Percentiles rank a stretch among this genome's conserved stretches.
Conservation (phyloP, 2,797 vertebrate species). For the Melanotaenia maccullochi region DNA sequence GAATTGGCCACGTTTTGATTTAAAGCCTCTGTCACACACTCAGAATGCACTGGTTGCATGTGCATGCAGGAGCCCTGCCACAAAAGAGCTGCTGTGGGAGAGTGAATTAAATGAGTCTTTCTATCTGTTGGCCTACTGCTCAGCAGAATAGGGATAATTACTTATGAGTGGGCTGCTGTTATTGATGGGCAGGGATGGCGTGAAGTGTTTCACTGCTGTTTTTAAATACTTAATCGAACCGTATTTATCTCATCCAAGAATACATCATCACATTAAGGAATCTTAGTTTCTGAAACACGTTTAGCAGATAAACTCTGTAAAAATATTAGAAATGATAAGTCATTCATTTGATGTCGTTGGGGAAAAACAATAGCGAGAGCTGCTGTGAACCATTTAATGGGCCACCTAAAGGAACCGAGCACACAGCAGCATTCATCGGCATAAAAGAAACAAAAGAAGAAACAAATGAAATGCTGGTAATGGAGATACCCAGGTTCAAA, state of each 20-base stretch:
- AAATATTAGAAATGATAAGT: constrained; percentile 18
- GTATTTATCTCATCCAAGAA: constrained; percentile 25
- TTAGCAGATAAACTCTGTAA: constrained; percentile 16
- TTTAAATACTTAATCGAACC: constrained; percentile 40
- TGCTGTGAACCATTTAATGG: constrained; percentile 31
- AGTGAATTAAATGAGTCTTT: constrained; percentile 53
- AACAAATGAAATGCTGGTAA: constrained; percentile 28
- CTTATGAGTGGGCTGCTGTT: constrained; percentile 48
- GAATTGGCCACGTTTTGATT: constrained; percentile 65
- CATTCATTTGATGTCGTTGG: constrained; percentile 45
- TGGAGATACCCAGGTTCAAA: constrained; percentile 39
- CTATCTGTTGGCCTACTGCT: constrained; percentile 51
- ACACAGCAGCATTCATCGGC: constrained; percentile 37
- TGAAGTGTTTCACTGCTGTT: constrained; percentile 32
- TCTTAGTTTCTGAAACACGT: neutral
- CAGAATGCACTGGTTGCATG: constrained; percentile 60
- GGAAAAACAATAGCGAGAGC: constrained; percentile 30
- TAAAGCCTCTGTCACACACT: constrained; percentile 67
- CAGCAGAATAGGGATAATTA: constrained; percentile 61
- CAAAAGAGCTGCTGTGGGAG: constrained; percentile 74
- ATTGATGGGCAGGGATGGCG: constrained; percentile 38
- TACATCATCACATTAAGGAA: neutral
- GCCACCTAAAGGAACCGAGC: constrained; percentile 36
- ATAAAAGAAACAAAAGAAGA: constrained; percentile 39
- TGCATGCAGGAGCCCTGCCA: constrained; percentile 44